Percentiles rank a stretch among this genome's conserved stretches.
Evolutionary conservation across 1,140 invertebrate species (phyloP).

Genomic region (Mycetomoellerius zeteki): DNA sequence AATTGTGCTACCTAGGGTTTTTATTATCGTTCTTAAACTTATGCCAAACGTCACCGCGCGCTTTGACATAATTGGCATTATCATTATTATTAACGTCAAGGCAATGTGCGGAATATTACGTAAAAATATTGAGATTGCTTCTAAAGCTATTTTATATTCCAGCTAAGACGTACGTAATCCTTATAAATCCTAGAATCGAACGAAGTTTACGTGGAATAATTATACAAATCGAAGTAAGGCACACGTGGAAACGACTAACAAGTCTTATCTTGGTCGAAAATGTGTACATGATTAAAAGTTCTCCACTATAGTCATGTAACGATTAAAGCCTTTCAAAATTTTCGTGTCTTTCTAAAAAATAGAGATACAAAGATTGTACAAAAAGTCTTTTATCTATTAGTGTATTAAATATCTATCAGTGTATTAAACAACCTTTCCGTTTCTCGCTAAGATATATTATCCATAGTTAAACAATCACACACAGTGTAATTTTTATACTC

Average conservation of each 20-base stretch:
- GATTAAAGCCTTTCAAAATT: slow-evolving; percentile 1
- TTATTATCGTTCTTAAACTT: not conserved
- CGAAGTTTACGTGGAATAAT: slow-evolving; percentile 38
- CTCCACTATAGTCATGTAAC: not conserved
- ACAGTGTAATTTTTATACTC: slow-evolving; percentile 37
- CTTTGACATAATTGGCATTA: slow-evolving; percentile 5
- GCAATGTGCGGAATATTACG: not conserved
- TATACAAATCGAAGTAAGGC: slow-evolving; percentile 42
- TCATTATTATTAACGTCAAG: slow-evolving; percentile 26
- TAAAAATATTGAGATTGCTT: slow-evolving; percentile 45
- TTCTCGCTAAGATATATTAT: slow-evolving; percentile 30
- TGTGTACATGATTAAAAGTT: slow-evolving; percentile 28
- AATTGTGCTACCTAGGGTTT: too few species aligned
- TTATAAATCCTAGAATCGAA: not conserved
- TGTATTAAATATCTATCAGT: not conserved
- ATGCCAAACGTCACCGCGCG: not conserved
- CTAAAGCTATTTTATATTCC: slow-evolving; percentile 5
- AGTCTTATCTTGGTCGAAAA: slow-evolving; percentile 23
- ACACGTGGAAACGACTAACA: not conserved
- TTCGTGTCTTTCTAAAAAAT: slow-evolving; percentile 7
- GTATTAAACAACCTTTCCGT: slow-evolving; percentile 30
- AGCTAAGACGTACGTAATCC: not conserved
- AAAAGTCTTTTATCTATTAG: slow-evolving; percentile 25
- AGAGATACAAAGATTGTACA: slow-evolving; percentile 19
- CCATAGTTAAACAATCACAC: slow-evolving; percentile 37